Evolutionary conservation across 2,113 vertebrate genomes (phyloP).

Genomic region (Odobenus rosmarus): DNA sequence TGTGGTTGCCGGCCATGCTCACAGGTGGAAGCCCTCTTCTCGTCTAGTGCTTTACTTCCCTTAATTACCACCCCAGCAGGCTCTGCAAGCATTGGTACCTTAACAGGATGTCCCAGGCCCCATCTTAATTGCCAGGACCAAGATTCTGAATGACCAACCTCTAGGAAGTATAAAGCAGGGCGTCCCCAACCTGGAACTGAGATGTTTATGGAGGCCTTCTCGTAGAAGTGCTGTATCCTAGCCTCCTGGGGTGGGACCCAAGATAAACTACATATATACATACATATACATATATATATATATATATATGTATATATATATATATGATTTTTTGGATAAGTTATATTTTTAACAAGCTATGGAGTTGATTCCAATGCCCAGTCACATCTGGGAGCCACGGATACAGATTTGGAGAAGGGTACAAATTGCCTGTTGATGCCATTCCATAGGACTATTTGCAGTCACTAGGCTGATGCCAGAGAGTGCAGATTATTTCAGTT

Average conservation of each 20-base stretch:
- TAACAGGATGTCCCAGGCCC: background rate
- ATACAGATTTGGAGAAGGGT: background rate
- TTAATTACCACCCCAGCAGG: background rate
- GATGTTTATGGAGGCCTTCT: background rate
- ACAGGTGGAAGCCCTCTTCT: background rate
- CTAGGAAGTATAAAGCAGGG: background rate
- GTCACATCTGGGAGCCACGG: background rate
- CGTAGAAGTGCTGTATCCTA: conserved; percentile 29
- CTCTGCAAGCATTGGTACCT: background rate
- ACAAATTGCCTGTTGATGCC: background rate
- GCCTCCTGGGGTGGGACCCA: background rate
- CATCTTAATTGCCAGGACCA: background rate
- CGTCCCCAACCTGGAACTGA: conserved; percentile 4
- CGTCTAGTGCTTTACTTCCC: background rate
- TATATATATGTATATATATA: background rate
- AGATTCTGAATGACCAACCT: background rate
- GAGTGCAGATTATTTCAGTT: background rate
- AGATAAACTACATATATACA: background rate
- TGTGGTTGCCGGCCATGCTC: background rate
- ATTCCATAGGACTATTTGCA: background rate
- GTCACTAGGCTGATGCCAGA: background rate
- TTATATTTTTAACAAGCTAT: conserved; percentile 4
- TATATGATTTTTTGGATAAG: background rate
- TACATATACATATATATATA: too few species aligned
- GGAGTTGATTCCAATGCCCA: background rate